Percentiles rank a stretch among this genome's conserved stretches.
Conservation (phyloP, 2,797 vertebrate species). For the Sitta carolinensis region DNA sequence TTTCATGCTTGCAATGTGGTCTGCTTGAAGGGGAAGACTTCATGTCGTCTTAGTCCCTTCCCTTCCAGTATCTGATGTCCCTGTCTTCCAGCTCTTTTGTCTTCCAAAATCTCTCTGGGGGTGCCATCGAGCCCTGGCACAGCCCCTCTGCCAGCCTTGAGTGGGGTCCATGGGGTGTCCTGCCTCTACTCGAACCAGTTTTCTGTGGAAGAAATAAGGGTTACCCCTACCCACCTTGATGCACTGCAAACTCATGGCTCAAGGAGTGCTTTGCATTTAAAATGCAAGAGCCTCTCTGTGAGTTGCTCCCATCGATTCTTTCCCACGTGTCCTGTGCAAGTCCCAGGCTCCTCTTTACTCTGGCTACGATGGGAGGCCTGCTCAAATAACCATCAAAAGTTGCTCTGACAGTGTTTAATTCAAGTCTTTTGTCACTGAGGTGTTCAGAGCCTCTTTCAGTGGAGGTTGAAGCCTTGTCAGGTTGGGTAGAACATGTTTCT, state of each 20-base stretch:
- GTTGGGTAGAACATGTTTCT: not conserved
- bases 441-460: not conserved
- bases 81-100: not conserved
- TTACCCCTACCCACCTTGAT: not conserved
- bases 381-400: not conserved
- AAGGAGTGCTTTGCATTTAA: not conserved
- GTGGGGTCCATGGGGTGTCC: not conserved
- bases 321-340: not conserved
- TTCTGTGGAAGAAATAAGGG: not conserved
- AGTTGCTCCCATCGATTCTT: not conserved
- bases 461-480: not conserved
- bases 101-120: not conserved
- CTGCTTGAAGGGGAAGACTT: not conserved
- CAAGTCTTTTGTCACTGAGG: not conserved
- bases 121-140: rapidly evolving
- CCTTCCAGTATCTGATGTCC: not conserved
- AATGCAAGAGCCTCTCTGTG: not conserved
- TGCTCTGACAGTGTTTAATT: not conserved
- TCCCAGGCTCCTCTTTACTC: not conserved
- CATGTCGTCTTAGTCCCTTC: not conserved
- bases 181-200: not conserved
- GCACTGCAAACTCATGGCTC: not conserved
- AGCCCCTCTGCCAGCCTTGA: not conserved
- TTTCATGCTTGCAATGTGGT: constrained; percentile 11
- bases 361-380: not conserved